Conservation (phyloP, 2,113 vertebrate genomes). For the Raja brachyura region DNA sequence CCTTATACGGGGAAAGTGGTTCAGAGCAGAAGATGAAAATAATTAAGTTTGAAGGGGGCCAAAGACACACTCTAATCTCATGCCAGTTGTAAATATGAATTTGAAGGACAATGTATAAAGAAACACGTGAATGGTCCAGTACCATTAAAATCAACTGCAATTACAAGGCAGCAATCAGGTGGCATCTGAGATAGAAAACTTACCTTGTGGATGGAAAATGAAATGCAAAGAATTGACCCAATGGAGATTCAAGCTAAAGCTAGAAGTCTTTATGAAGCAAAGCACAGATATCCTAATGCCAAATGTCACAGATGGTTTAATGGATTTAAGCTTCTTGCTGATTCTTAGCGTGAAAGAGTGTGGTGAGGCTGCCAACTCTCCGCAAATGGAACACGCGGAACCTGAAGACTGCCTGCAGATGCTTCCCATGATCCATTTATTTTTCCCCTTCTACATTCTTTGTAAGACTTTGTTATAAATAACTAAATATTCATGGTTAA, state of each 20-base stretch:
- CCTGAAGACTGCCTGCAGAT: no score
- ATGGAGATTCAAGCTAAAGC: constrained; percentile 32
- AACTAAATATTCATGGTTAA: neutral
- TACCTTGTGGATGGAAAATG: constrained; percentile 39
- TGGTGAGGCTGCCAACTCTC: neutral
- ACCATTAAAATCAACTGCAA: constrained; percentile 34
- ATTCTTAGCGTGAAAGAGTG: neutral
- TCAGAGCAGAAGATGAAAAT: constrained; percentile 38
- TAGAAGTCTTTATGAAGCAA: no score
- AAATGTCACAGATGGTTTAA: no score
- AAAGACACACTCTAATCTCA: constrained; percentile 4
- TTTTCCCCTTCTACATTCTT: neutral
- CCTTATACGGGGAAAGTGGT: neutral
- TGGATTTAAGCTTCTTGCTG: neutral
- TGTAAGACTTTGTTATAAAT: neutral
- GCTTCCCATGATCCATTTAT: no score
- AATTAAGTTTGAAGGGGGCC: constrained; percentile 36
- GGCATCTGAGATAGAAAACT: constrained; percentile 12
- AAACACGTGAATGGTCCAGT: constrained; percentile 38
- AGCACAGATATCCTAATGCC: no score
- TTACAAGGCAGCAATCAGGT: constrained; percentile 13
- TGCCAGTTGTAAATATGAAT: no score
- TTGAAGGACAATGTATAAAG: constrained; percentile 4
- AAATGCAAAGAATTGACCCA: neutral
- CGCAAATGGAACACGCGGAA: no score